Evolutionary conservation across 1,140 invertebrate genomes (phyloP).

Genomic region (Aethina tumida): DNA sequence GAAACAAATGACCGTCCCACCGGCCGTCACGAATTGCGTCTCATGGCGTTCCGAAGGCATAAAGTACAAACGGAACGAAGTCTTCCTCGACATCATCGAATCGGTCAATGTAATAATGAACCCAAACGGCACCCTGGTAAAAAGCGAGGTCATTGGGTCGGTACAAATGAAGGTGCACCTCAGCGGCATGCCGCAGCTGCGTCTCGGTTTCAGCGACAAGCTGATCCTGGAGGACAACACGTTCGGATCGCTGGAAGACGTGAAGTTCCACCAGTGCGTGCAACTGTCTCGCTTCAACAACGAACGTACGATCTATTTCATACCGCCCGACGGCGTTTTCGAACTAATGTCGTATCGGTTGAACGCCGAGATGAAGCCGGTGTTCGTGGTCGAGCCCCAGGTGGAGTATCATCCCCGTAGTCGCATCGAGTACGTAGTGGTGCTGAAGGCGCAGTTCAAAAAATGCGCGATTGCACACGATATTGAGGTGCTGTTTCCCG

Average conservation of each 20-base stretch:
- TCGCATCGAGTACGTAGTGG: constrained; percentile 4
- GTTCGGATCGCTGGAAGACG: constrained; percentile 1
- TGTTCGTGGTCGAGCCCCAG: constrained; percentile 1
- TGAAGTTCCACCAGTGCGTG: constrained; percentile 10
- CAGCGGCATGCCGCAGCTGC: constrained; percentile 8
- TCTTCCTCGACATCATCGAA: constrained; percentile 7
- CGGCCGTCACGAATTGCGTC: constrained; percentile 7
- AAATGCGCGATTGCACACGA: constrained; percentile 2
- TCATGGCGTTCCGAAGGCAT: constrained; percentile 9
- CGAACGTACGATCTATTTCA: constrained; percentile 7
- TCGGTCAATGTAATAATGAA: constrained; percentile 7
- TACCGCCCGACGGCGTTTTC: constrained; percentile 7
- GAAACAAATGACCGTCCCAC: neutral
- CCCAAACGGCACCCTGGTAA: neutral
- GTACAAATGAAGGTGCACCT: constrained; percentile 10
- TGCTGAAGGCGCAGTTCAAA: constrained; percentile 4
- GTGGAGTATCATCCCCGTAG: neutral
- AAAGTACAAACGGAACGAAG: constrained; percentile 5
- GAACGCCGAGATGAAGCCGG: constrained; percentile 7
- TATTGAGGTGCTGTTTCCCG: constrained; percentile 6
- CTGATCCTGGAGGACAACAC: constrained; percentile 4
- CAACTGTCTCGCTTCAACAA: constrained; percentile 6
- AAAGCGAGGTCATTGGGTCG: constrained; percentile 6
- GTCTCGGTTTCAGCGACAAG: constrained; percentile 8
- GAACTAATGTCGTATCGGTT: constrained; percentile 7